Evolutionary conservation across 1,140 invertebrate genomes (phyloP).

Genomic region (Campoletis sonorensis): DNA sequence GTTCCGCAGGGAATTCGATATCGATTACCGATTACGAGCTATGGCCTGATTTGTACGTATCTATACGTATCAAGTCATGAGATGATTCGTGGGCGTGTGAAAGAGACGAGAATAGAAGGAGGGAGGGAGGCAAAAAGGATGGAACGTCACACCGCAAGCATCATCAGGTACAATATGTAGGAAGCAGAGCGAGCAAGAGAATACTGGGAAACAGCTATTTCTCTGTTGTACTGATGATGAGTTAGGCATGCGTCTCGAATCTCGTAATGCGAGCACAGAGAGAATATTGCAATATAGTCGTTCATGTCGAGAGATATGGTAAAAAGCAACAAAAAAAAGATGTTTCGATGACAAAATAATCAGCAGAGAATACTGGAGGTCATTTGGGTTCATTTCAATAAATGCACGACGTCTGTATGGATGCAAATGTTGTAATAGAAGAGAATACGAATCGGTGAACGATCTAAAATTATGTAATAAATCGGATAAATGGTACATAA

Average conservation of each 20-base stretch:
- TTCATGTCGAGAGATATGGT: too few relatives aligned
- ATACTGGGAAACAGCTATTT: constrained; percentile 1
- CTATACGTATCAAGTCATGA: constrained; percentile 17
- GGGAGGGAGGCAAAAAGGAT: constrained; percentile 18
- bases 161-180: constrained; percentile 26
- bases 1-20: constrained; percentile 57
- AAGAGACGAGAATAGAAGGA: neutral
- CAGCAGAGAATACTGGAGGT: too few relatives aligned
- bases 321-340: too few relatives aligned
- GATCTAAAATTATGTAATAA: too few relatives aligned
- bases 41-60: constrained; percentile 35
- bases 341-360: neutral
- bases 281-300: constrained; percentile 14
- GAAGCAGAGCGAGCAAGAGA: constrained; percentile 6
- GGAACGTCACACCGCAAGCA: constrained; percentile 35
- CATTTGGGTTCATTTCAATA: too few relatives aligned
- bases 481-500: too few relatives aligned
- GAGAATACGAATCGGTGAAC: too few relatives aligned
- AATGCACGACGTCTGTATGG: too few relatives aligned
- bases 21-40: constrained; percentile 58
- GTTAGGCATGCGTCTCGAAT: neutral
- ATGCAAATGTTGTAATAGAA: too few relatives aligned
- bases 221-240: neutral
- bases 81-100: neutral
- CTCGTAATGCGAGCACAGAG: constrained; percentile 2